Base-by-base conservation (phyloP, 2,797 vertebrate genomes). In the Anableps anableps region DNA sequence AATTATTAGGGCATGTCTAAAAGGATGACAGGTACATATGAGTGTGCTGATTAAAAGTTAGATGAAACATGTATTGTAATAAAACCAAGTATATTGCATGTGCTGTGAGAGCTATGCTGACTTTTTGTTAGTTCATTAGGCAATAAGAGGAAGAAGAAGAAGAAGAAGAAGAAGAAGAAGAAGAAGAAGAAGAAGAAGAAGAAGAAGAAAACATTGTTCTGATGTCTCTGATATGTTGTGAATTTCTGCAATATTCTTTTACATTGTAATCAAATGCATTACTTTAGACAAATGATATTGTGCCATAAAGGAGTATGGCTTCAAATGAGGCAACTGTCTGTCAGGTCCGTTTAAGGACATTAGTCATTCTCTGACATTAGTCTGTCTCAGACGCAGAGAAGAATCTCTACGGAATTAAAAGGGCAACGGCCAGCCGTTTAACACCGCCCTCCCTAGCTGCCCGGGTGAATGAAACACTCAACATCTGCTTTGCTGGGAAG, bases 391-490 rank as follows among this genome's bases (percentile, higher is more conserved):
- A 38, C 31, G 43, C 21, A 10, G 9, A 2, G 7, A 13, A 19
- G 5, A n/a, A 55, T 53, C 21, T n/a, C 43, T 72, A n/a, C n/a
- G 60, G 51, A n/a, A 23, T 21, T 53, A n/a, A 55, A n/a, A 55
- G 26, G 51, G 51, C 53, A n/a, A 26, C 26, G 26, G 53, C 26
- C 53, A 55, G 53, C 21, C 0, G 2, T 8, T 21, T 77, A 80
- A 71, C 91, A 80, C 94, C 93, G 91, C 92, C 88, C 84, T n/a
- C n/a, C 26, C 34, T 0, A 60, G 34, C 45, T 80, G 48, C 34
- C 14, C 50, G 13, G 72, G 38, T 21, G 8, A 0, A 0, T 21
- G 72, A 85, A 91, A 77, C 89, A 16, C 19, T 53, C 86, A n/a
- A 0, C 0, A 14, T 0, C 74, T 3, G 16, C 17, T 13, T 55